Evolutionary conservation across 1,140 invertebrate genomes (phyloP), one percentile per base, ranked within the genome.

Genomic region (Telenomus remus): DNA sequence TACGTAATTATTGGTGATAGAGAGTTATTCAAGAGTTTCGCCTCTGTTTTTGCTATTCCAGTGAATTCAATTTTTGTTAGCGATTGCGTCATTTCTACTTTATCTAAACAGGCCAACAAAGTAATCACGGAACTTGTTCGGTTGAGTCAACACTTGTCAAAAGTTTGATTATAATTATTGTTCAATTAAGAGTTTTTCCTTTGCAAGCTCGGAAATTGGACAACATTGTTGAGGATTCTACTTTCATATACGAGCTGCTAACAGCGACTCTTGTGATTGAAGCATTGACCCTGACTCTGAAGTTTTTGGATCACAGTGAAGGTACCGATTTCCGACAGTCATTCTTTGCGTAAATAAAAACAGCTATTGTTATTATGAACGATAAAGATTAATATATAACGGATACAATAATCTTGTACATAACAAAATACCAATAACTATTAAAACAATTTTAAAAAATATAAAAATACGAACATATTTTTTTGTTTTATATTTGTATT

Each of bases 201-300:
- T 6, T 3, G 19, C 19, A 6, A 39, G n/a, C 37, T 39, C n/a
- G n/a, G 37, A 39, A 27, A 27, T 27, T 27, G 37, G 8, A 39
- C n/a, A 39, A 39, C 9, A 39, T 39, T n/a, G n/a, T 11, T 39
- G 9, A n/a, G 37, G 9, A 39, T 39, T 3, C 2, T 9, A n/a
- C n/a, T 39, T 39, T n/a, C 9, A 39, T 9, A n/a, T 39, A n/a
- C 9, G 37, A 39, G n/a, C n/a, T 35, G 3, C 37, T 9, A 9
- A 11, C 1, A 4, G n/a, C 3, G n/a, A 39, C 43, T 59, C 35
- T 48, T 44, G 37, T 46, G 51, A 39, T 37, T 16, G 44, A 64
- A 64, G 54, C 61, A 64, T 64, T 64, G 61, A 64, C 61, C 61
- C 61, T 64, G 61, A 64, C 50, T 64, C 61, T 54, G 50, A 48